These are phyloP conservation scores for Oostethus manadensis DNA, from an alignment of 2,113 vertebrate genomes.

Conservation along the genomic window DNA sequence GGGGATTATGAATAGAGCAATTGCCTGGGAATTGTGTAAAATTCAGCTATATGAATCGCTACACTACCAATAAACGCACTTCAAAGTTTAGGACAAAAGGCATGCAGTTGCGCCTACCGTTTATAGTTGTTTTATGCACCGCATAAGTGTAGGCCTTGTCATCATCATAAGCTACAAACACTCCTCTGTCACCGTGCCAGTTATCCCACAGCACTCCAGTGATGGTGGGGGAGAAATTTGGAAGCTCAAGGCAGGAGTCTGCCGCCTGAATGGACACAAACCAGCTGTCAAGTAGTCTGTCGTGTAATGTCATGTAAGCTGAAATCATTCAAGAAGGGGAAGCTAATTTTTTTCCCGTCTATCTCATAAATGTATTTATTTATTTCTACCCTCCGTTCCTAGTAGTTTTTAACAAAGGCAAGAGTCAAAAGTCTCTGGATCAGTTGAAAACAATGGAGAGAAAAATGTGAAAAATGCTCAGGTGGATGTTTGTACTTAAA, in stretches of 20 bases:
- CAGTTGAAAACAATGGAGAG: too few species aligned
- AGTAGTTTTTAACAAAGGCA: too few species aligned
- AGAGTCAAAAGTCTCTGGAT: too few species aligned
- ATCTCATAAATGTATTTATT: too few species aligned
- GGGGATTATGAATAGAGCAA: too few species aligned
- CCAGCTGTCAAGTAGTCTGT: not conserved
- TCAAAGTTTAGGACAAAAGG: not conserved
- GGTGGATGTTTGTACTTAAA: too few species aligned
- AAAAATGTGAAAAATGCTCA: too few species aligned
- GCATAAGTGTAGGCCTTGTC: slow-evolving; percentile 91
- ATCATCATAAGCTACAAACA: slow-evolving; percentile 89
- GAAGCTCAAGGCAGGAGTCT: slow-evolving; percentile 81
- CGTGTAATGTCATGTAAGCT: too few species aligned
- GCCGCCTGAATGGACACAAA: slow-evolving; percentile 69
- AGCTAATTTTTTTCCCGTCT: too few species aligned
- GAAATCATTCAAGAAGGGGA: too few species aligned
- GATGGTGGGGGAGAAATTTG: slow-evolving; percentile 88
- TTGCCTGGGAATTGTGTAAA: too few species aligned
- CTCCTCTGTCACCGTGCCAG: slow-evolving; percentile 84
- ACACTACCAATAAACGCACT: not conserved
- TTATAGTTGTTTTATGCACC: slow-evolving; percentile 88
- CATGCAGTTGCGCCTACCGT: slow-evolving; percentile 72
- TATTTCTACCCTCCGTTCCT: too few species aligned
- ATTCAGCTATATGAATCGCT: not conserved
- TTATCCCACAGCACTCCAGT: slow-evolving; percentile 95